Percentiles rank a stretch among this genome's conserved stretches.
phyloP scores from a whole-genome alignment of 2,797 vertebrate genomes.

The Brachyalestes nurse region DNA sequence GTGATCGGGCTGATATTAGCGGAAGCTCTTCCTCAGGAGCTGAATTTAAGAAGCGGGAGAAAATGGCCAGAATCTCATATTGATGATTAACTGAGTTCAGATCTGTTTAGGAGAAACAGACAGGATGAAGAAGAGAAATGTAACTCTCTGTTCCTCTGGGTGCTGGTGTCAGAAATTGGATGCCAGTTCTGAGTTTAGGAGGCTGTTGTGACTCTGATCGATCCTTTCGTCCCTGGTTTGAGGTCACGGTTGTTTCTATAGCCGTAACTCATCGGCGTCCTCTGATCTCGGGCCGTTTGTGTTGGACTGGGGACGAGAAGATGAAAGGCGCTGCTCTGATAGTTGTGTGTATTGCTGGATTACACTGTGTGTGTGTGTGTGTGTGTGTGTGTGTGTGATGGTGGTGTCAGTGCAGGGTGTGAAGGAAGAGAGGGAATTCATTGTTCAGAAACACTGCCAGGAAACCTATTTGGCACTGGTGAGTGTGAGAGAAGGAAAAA shows the following conservation, averaged over 20 bases:
- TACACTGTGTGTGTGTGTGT: neutral
- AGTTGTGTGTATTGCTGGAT: slow-evolving; percentile 14
- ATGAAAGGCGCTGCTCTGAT: slow-evolving; percentile 33
- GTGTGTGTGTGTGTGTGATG: slow-evolving; percentile 7
- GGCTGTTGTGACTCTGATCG: too few species aligned
- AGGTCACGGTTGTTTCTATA: neutral
- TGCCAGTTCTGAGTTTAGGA: too few species aligned
- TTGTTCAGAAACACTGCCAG: slow-evolving; percentile 45
- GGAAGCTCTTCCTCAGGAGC: too few species aligned
- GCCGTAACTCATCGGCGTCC: neutral
- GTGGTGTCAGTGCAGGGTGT: slow-evolving; percentile 21
- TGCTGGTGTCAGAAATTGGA: too few species aligned
- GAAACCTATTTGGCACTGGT: slow-evolving; percentile 44
- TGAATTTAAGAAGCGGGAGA: too few species aligned
- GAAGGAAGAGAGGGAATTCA: slow-evolving; percentile 34
- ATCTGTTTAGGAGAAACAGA: too few species aligned
- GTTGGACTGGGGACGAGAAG: slow-evolving; percentile 34
- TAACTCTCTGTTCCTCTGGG: too few species aligned
- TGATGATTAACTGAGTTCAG: too few species aligned
- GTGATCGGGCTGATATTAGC: too few species aligned
- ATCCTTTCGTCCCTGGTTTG: neutral
- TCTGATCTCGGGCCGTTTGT: slow-evolving; percentile 26
- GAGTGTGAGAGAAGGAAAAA: slow-evolving; percentile 20
- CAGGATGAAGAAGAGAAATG: too few species aligned
- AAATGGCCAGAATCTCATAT: too few species aligned